Conservation (phyloP, 1,140 invertebrate species). For the Phenacoccus solenopsis region DNA sequence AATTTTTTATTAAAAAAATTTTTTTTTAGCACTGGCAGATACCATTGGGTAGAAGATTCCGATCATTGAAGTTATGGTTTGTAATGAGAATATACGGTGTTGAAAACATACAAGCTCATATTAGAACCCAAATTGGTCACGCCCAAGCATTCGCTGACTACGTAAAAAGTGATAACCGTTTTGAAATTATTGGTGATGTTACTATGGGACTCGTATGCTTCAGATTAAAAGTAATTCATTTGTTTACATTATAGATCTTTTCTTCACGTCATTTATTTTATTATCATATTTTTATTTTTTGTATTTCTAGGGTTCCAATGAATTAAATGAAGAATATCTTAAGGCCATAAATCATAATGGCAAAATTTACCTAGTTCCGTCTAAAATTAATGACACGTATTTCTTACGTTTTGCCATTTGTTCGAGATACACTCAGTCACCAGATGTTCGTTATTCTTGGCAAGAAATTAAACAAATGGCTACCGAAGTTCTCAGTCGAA, state of each 20-base stretch:
- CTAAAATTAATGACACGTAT: conserved; percentile 68
- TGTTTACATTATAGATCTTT: too few species aligned
- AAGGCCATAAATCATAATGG: conserved; percentile 81
- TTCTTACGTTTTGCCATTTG: conserved; percentile 87
- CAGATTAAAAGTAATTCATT: conserved; percentile 60
- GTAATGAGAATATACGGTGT: conserved; percentile 81
- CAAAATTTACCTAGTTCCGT: conserved; percentile 87
- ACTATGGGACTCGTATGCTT: conserved; percentile 89
- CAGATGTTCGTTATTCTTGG: conserved; percentile 78
- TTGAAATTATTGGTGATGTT: conserved; percentile 78
- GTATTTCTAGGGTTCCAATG: conserved; percentile 54
- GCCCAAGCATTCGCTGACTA: conserved; percentile 73
- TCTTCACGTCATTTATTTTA: too few species aligned
- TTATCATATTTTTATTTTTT: not conserved
- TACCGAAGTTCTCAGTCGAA: not conserved
- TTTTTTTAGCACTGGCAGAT: conserved; percentile 89
- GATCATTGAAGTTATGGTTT: conserved; percentile 94
- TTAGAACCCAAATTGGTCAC: conserved; percentile 61
- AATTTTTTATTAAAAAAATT: too few species aligned
- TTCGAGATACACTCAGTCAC: conserved; percentile 64
- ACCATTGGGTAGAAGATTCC: conserved; percentile 83
- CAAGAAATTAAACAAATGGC: conserved; percentile 51
- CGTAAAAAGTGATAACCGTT: conserved; percentile 51
- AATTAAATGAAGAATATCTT: conserved; percentile 67
- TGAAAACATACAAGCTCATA: conserved; percentile 75